phyloP scores from a whole-genome alignment of 2,888 invertebrate species.

The Lasioglossum oenotherae region DNA sequence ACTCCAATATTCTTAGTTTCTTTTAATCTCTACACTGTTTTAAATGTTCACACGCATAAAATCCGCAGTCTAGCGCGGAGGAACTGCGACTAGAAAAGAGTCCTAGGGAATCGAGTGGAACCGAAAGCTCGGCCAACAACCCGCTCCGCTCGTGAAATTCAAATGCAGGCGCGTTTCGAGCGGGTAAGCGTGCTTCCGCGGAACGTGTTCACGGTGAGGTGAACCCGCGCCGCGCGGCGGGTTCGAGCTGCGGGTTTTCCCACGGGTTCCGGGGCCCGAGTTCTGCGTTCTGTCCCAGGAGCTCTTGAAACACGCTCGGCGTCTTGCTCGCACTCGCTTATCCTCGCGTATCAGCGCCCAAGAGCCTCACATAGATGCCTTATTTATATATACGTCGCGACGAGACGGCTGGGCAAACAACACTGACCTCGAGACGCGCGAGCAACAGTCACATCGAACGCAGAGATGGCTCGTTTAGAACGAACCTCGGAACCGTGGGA shows the following conservation, averaged over 20 bases:
- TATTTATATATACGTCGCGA: slow-evolving; percentile 37
- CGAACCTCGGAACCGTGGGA: not conserved
- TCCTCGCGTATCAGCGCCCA: slow-evolving; percentile 28
- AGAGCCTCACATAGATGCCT: slow-evolving; percentile 15
- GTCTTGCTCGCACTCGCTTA: slow-evolving; percentile 8
- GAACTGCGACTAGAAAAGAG: no score
- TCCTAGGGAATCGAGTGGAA: not conserved
- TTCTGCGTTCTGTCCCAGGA: not conserved
- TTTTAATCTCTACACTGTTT: no score
- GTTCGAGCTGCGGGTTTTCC: slow-evolving; percentile 43
- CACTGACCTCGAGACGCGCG: slow-evolving; percentile 56
- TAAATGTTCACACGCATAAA: no score
- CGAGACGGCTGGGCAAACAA: slow-evolving; percentile 61
- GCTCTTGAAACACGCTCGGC: not conserved
- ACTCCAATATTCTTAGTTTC: no score
- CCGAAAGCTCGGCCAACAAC: slow-evolving; percentile 10
- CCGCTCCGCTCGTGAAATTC: slow-evolving; percentile 19
- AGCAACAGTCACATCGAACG: slow-evolving; percentile 26
- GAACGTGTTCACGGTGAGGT: slow-evolving; percentile 48
- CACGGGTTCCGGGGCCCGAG: slow-evolving; percentile 32
- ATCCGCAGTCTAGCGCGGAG: no score
- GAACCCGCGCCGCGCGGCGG: slow-evolving; percentile 45
- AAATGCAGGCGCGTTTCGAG: slow-evolving; percentile 30
- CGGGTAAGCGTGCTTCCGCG: slow-evolving; percentile 43
- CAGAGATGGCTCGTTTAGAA: slow-evolving; percentile 13